These are phyloP conservation scores for Sigmodon hispidus DNA, from an alignment of 2,113 vertebrate genomes.

Conservation along the genomic window DNA sequence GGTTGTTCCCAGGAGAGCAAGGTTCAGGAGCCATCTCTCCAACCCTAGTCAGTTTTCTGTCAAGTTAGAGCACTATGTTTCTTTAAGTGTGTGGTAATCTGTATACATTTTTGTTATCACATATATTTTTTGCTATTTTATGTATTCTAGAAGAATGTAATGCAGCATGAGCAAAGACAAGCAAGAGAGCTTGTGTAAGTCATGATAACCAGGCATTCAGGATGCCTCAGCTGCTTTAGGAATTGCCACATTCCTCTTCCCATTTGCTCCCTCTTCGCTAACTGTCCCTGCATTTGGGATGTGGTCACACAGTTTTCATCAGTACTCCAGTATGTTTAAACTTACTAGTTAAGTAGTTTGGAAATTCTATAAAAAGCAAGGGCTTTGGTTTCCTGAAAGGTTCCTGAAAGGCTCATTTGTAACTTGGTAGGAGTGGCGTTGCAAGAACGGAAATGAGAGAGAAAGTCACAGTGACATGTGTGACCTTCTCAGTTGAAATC, in stretches of 20 bases:
- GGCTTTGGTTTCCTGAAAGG: background rate
- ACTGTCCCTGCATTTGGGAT: background rate
- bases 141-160: conserved; percentile 44
- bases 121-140: conserved; percentile 18
- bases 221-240: background rate
- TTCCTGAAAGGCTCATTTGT: background rate
- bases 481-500: background rate
- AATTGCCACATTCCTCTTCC: background rate
- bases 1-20: background rate
- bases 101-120: background rate
- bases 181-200: background rate
- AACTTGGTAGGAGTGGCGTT: background rate
- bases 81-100: background rate
- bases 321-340: conserved; percentile 14
- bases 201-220: background rate
- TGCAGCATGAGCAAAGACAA: background rate
- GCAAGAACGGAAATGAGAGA: background rate
- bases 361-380: conserved; percentile 16
- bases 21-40: background rate
- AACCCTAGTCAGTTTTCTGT: background rate
- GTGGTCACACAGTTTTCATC: background rate
- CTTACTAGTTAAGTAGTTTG: conserved; percentile 36
- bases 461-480: background rate
- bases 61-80: conserved; percentile 27
- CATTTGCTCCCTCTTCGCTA: background rate